Conservation (phyloP, 2,888 invertebrate genomes). For the Metopia argyrocephala region DNA sequence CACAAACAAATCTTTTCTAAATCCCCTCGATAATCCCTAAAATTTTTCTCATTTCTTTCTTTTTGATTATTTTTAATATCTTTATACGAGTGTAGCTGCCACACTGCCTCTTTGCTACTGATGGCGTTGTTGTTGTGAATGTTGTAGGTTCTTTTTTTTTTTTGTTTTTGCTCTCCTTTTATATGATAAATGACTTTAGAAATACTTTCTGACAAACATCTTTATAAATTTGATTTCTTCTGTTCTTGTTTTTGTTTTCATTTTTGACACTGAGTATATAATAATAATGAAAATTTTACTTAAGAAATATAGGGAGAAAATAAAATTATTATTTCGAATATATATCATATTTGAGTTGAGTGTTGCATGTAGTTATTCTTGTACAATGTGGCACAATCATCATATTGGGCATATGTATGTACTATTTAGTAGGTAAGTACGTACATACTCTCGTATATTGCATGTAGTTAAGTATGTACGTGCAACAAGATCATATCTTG, state of each 20-base stretch:
- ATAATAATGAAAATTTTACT: background rate
- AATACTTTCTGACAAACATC: constrained; percentile 56
- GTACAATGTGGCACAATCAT: constrained; percentile 7
- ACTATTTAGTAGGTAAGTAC: background rate
- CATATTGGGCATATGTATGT: constrained; percentile 8
- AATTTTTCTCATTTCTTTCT: background rate
- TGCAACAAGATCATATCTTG: constrained; percentile 55
- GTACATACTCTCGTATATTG: background rate
- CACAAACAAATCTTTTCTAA: constrained; percentile 48
- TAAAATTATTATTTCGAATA: constrained; percentile 17
- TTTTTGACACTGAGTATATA: constrained; percentile 59
- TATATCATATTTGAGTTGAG: constrained; percentile 28
- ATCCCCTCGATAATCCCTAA: constrained; percentile 34
- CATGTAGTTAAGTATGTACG: background rate
- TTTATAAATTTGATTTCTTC: constrained; percentile 24
- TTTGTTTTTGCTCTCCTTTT: too few relatives aligned
- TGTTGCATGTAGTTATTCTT: constrained; percentile 28
- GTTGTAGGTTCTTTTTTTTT: background rate
- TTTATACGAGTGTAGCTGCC: too few relatives aligned
- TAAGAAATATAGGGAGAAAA: background rate
- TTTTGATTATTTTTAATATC: background rate
- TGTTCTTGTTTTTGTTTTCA: constrained; percentile 15
- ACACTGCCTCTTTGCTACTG: too few relatives aligned
- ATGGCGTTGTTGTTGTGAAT: background rate
- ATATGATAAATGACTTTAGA: constrained; percentile 53